A percentile compares a stretch with the other conserved stretches of the same genome.
These are phyloP conservation scores for Erythrolamprus reginae DNA, from an alignment of 2,113 vertebrate genomes.

Conservation along the genomic window DNA sequence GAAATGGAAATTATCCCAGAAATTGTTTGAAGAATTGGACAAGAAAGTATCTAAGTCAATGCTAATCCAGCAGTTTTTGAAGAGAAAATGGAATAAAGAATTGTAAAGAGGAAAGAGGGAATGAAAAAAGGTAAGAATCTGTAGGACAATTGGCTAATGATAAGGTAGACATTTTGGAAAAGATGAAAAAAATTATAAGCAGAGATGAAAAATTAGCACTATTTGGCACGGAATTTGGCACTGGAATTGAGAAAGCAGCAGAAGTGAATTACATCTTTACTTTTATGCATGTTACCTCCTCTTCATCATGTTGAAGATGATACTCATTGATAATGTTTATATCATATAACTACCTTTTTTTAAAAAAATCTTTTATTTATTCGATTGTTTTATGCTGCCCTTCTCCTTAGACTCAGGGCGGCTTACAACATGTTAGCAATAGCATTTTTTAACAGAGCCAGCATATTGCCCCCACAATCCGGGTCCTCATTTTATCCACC, in stretches of 20 bases:
- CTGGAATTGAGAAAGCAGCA: neutral
- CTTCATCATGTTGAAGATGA: neutral
- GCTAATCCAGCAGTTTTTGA: neutral
- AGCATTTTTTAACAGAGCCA: too few relatives aligned
- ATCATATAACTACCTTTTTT: neutral
- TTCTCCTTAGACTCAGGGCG: too few relatives aligned
- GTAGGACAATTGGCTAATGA: neutral
- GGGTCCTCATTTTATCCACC: too few relatives aligned
- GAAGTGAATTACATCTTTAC: neutral
- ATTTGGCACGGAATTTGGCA: neutral
- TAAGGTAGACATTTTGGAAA: neutral
- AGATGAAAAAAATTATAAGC: neutral
- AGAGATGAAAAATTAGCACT: neutral
- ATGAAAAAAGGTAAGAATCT: neutral
- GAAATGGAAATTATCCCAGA: neutral
- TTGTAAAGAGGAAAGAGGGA: neutral
- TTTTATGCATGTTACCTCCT: neutral
- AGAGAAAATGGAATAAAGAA: neutral
- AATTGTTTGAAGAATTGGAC: neutral
- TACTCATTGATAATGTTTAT: neutral
- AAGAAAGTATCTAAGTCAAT: neutral
- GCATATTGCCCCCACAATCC: too few relatives aligned
- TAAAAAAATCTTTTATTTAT: too few relatives aligned
- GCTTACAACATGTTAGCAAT: too few relatives aligned
- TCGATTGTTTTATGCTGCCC: too few relatives aligned